Conservation (phyloP, 2,797 vertebrate species). For the Acrocephalus scirpaceus region DNA sequence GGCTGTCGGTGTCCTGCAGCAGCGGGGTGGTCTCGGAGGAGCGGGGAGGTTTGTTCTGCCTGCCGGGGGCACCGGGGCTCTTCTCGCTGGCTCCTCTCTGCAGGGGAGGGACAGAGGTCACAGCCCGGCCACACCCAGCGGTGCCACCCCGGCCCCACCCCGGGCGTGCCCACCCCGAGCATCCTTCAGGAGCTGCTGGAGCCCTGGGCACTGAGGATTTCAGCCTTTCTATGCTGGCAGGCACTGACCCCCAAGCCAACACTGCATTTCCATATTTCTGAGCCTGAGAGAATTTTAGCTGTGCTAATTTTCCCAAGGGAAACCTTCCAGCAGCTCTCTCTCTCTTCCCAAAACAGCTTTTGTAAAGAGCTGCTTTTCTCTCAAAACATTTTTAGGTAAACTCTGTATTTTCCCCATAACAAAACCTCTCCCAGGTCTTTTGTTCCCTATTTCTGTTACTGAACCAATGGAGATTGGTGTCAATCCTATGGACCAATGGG, state of each 20-base stretch:
- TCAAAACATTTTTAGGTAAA: no score
- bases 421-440: no score
- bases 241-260: neutral
- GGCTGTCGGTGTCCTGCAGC: neutral
- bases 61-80: neutral
- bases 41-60: neutral
- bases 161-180: accelerated
- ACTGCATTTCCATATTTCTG: neutral
- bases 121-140: accelerated
- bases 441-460: no score
- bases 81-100: neutral
- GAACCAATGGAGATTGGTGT: no score
- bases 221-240: neutral
- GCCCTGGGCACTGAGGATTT: neutral
- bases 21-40: slow-evolving; percentile 26
- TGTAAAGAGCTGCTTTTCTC: no score
- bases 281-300: no score
- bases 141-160: neutral
- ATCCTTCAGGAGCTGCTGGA: neutral
- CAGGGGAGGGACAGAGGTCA: slow-evolving; percentile 6
- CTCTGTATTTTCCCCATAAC: no score
- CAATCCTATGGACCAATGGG: no score
- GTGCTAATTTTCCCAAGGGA: no score
- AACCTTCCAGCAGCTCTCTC: no score
- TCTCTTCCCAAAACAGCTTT: no score